Base-by-base conservation (phyloP, 2,797 vertebrate species). In the Alca torda region DNA sequence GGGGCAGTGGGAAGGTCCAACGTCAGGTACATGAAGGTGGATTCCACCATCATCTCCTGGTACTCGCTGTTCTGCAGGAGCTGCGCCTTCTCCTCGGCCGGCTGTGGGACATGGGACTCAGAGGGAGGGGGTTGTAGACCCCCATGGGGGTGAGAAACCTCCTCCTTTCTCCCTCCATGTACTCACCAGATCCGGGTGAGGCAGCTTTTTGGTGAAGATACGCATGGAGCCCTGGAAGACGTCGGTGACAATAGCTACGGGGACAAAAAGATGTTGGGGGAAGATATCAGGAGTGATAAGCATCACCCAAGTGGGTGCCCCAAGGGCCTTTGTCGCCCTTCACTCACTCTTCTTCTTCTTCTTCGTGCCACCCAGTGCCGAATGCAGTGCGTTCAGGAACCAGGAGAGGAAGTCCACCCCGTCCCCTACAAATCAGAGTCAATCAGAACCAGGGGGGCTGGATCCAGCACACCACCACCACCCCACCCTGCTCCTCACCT, bases 201-300 rank as follows among this genome's bases (percentile, higher is more conserved):
- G 99, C 87, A 99, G 98, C 84, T 99, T 99, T 97, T 99, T 99
- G 83, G 99, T 99, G 98, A 99, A 99, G 94, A 99, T 99, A 85
- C 99, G 97, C 99, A 99, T 99, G 82, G 99, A 99, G 59, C 99
- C 99, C 97, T 99, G 99, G 97, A 99, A 99, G 26, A 99, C 99
- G 61, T 99, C 99, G 4, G 99, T 99, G 87, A 99, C 97, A 24
- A 98, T 99, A 81, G 99, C 99, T 99, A 92, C 4, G 64, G 53
- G 86, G 69, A 97, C 16, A 86, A 11, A 37, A 21, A 4, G 8
- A 23, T 0, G 2, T 30, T 10, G 3, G 8, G 7, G 68, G 24
- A 11, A 9, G 16, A 15, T 26, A 14, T 6, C 1, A 1, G 37
- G 10, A 17, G 31, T 13, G 53, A 31, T 1, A 0, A 50, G 7